These are phyloP conservation scores for Hydrolagus colliei DNA, from an alignment of 2,797 vertebrate species.

Conservation along the genomic window DNA sequence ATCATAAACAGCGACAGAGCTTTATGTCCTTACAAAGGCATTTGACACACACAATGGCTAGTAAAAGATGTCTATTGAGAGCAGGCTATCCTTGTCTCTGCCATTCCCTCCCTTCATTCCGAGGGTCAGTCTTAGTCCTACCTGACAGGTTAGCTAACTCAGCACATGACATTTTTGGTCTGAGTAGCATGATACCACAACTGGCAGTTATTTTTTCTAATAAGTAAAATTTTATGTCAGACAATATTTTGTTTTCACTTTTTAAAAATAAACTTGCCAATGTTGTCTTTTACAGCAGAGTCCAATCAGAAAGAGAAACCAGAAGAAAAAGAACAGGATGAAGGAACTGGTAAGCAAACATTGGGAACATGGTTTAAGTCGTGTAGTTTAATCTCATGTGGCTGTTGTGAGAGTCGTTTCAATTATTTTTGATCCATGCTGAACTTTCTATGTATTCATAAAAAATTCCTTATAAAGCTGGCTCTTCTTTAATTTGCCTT, in stretches of 20 bases:
- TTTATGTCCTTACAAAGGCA: too few species aligned
- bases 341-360: constrained; percentile 2
- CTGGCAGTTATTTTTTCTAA: neutral
- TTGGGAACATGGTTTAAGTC: neutral
- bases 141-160: too few species aligned
- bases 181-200: too few species aligned
- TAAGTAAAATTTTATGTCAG: neutral
- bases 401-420: neutral
- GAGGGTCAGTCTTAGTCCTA: too few species aligned
- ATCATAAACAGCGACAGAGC: too few species aligned
- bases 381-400: neutral
- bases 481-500: neutral
- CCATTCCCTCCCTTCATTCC: too few species aligned
- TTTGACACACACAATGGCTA: too few species aligned
- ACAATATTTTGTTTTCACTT: too few species aligned
- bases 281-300: neutral
- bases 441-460: neutral
- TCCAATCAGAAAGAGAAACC: constrained; percentile 10
- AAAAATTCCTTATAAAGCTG: neutral
- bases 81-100: too few species aligned
- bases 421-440: neutral
- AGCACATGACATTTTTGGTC: too few species aligned
- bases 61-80: too few species aligned
- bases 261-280: neutral
- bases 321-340: constrained; percentile 23